Evolutionary conservation across 1,140 invertebrate species (phyloP).

Genomic region (Drosophila grimshawi): DNA sequence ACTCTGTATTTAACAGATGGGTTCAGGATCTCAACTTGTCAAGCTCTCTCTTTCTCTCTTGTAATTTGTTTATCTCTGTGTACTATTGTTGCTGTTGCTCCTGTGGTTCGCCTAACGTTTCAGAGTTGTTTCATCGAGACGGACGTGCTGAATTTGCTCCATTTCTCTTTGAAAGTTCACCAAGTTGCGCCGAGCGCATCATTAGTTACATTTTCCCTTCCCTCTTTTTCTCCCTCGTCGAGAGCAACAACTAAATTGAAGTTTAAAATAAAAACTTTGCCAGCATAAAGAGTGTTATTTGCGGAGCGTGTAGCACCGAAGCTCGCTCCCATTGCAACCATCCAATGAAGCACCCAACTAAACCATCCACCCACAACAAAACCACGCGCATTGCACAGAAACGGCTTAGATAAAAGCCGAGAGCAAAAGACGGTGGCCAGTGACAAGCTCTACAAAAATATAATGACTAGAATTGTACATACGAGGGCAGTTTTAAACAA

Average conservation of each 20-base stretch:
- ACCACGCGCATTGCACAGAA: conserved; percentile 55
- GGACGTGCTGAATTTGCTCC: conserved; percentile 81
- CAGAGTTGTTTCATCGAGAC: conserved; percentile 25
- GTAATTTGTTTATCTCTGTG: conserved; percentile 43
- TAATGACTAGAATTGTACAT: conserved; percentile 59
- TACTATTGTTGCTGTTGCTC: conserved; percentile 13
- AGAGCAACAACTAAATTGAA: conserved; percentile 69
- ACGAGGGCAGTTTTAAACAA: conserved; percentile 8
- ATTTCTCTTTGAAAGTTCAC: conserved; percentile 68
- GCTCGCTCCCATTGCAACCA: conserved; percentile 35
- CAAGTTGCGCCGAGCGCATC: conserved; percentile 54
- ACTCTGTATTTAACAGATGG: no score
- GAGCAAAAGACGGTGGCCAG: conserved; percentile 73
- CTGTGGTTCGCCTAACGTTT: conserved; percentile 3
- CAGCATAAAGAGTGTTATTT: conserved; percentile 73
- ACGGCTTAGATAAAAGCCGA: conserved; percentile 67
- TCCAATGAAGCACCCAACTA: neutral
- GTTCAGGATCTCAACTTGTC: no score
- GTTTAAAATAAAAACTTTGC: conserved; percentile 79
- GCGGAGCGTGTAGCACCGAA: conserved; percentile 47
- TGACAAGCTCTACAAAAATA: conserved; percentile 68
- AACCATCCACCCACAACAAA: neutral
- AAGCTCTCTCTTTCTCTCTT: neutral
- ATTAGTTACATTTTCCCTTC: conserved; percentile 68
- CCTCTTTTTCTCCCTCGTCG: neutral